Percentiles rank a stretch among this genome's conserved stretches.
Conservation (phyloP, 2,113 vertebrate genomes). For the Clarias magur region DNA sequence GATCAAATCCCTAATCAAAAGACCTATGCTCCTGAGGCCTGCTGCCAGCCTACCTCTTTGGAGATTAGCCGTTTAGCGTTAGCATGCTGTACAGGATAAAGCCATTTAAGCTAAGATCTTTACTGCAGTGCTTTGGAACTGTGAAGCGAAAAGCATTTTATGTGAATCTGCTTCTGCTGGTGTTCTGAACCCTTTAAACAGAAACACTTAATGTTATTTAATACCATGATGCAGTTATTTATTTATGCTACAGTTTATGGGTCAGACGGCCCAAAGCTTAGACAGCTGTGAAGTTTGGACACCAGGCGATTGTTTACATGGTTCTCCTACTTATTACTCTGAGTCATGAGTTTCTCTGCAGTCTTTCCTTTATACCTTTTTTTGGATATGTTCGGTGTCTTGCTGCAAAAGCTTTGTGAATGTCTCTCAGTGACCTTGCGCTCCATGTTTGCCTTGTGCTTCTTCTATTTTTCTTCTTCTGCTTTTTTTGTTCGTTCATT, state of each 20-base stretch:
- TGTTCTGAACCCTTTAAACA: not conserved
- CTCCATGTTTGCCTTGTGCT: constrained; percentile 36
- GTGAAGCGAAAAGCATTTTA: not conserved
- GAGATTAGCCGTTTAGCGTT: constrained; percentile 18
- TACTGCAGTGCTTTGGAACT: not conserved
- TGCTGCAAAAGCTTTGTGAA: constrained; percentile 3
- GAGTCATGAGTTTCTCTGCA: not conserved
- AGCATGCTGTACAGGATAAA: constrained; percentile 27
- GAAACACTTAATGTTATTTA: constrained; percentile 5
- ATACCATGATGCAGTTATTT: not conserved
- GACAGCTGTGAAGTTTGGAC: not conserved
- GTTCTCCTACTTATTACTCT: not conserved
- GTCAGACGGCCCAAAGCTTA: not conserved
- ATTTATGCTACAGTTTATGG: not conserved
- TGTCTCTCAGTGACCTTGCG: constrained; percentile 1
- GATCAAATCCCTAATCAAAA: constrained; percentile 38
- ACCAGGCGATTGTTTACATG: constrained; percentile 33
- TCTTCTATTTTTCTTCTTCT: not conserved
- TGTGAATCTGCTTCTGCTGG: not conserved
- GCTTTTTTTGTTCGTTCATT: constrained; percentile 15
- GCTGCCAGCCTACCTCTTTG: constrained; percentile 32
- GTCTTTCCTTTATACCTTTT: not conserved
- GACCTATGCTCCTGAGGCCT: constrained; percentile 25
- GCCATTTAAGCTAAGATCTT: constrained; percentile 39
- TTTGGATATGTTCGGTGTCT: not conserved